Evolutionary conservation across 1,140 invertebrate species (phyloP).

Genomic region (Littorina saxatilis): DNA sequence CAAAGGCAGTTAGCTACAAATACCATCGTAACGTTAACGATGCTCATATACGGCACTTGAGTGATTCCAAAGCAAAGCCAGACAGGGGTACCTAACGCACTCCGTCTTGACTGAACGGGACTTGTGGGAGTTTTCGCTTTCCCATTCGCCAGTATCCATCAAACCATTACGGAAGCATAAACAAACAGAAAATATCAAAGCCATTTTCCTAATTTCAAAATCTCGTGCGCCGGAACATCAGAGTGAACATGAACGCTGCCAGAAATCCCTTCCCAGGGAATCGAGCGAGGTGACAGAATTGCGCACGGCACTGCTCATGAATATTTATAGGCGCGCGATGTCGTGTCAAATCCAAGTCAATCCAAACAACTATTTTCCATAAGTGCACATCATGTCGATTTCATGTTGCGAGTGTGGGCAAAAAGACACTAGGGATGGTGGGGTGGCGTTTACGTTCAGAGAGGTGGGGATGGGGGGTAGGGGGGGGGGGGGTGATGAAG

Average conservation of each 20-base stretch:
- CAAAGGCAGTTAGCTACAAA: too few relatives aligned
- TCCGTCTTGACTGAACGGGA: too few relatives aligned
- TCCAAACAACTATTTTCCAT: conserved; percentile 39
- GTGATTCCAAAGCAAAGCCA: too few relatives aligned
- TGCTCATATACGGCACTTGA: too few relatives aligned
- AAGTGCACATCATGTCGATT: conserved; percentile 29
- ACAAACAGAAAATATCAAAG: background rate
- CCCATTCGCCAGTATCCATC: background rate
- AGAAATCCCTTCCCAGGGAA: background rate
- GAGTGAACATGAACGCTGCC: background rate
- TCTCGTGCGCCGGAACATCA: conserved; percentile 18
- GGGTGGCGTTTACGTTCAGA: too few relatives aligned
- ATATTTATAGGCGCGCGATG: conserved; percentile 34
- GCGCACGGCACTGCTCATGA: background rate
- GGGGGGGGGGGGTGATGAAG: too few relatives aligned
- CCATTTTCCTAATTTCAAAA: conserved; percentile 26
- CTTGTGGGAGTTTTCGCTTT: background rate
- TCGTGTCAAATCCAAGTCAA: conserved; percentile 38
- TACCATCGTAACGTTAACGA: too few relatives aligned
- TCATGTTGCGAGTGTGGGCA: conserved; percentile 13
- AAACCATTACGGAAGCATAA: background rate
- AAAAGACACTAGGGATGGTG: too few relatives aligned
- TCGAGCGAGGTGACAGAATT: conserved; percentile 8
- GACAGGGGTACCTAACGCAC: too few relatives aligned
- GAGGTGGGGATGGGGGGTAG: too few relatives aligned